Evolutionary conservation across 2,888 invertebrate species (phyloP).

Genomic region (Parthenolecanium corni): DNA sequence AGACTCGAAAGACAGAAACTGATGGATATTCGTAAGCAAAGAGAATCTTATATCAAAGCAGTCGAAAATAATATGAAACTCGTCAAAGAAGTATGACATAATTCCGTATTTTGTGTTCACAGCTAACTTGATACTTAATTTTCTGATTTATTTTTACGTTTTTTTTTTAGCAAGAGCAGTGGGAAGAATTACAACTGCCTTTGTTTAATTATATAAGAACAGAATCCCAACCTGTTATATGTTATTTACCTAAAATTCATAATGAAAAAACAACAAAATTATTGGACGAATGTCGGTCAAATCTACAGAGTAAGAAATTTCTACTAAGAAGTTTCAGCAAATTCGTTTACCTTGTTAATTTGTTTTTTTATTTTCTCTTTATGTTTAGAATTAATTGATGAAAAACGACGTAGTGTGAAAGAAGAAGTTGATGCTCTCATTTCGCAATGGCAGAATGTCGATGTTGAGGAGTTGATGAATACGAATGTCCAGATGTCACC

Average conservation of each 20-base stretch:
- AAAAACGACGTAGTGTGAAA: constrained; percentile 18
- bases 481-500: neutral
- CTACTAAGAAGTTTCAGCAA: too few relatives aligned
- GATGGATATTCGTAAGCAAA: constrained; percentile 71
- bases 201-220: constrained; percentile 76
- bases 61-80: constrained; percentile 82
- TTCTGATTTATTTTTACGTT: constrained; percentile 1
- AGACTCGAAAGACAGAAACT: constrained; percentile 70
- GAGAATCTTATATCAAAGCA: constrained; percentile 76
- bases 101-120: neutral
- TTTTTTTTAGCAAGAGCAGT: constrained; percentile 49
- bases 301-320: constrained; percentile 3
- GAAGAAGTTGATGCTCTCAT: constrained; percentile 21
- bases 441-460: constrained; percentile 9
- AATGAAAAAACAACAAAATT: constrained; percentile 56
- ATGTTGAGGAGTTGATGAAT: constrained; percentile 12
- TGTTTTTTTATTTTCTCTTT: too few relatives aligned
- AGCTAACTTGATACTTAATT: neutral
- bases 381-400: constrained; percentile 13
- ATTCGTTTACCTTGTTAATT: too few relatives aligned
- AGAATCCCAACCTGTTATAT: constrained; percentile 71
- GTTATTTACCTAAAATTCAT: constrained; percentile 74
- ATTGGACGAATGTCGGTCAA: constrained; percentile 38
- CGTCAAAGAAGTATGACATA: constrained; percentile 58
- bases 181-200: constrained; percentile 68